Evolutionary conservation across 2,888 invertebrate genomes (phyloP), one percentile per base, ranked within the genome.

Genomic region (Aspidiotus rigidus): DNA sequence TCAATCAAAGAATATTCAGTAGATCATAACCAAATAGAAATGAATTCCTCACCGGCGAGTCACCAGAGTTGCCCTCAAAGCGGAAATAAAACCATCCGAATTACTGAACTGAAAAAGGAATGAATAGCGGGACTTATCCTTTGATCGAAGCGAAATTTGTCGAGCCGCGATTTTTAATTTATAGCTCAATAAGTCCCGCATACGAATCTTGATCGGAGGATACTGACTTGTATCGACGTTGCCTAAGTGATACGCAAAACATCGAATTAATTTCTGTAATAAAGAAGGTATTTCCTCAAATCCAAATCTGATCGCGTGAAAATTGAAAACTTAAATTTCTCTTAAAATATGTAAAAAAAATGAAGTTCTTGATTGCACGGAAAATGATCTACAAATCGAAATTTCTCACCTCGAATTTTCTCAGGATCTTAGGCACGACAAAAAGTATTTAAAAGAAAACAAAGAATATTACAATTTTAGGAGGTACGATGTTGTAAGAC

Each of bases 91-190:
- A 69, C 85, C 84, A 74, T 90, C 89, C 0, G 91, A 90, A 74
- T 93, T 92, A 0, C 90, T 91, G 74, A 89, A 86, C 77, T 91
- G 91, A 79, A 95, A 94, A 76, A 90, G 88, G 76, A 95, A 90
- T 7, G 89, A 87, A 72, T 88, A 69, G 15, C 57, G 62, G 8
- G 13, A 16, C 15, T 62, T 56, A 39, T 69, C 55, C 7, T 0
- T n/a, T n/a, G 55, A 40, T 16, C 55, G 62, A 5, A 69, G 42
- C 39, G 69, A 69, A 44, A 69, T 69, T 11, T 71, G 55, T 70
- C 72, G 73, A 59, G 73, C 74, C 16, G 73, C 72, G 53, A 73
- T 73, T 70, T 81, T 80, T 1, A 85, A 79, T 71, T 83, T 81
- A 74, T 88, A 86, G 69, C 85, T 84, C 74, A 85, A 84, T 60